A percentile compares a stretch with the other conserved stretches of the same genome.
Evolutionary conservation across 1,140 invertebrate species (phyloP).

Genomic region (Aleiodes sp.): DNA sequence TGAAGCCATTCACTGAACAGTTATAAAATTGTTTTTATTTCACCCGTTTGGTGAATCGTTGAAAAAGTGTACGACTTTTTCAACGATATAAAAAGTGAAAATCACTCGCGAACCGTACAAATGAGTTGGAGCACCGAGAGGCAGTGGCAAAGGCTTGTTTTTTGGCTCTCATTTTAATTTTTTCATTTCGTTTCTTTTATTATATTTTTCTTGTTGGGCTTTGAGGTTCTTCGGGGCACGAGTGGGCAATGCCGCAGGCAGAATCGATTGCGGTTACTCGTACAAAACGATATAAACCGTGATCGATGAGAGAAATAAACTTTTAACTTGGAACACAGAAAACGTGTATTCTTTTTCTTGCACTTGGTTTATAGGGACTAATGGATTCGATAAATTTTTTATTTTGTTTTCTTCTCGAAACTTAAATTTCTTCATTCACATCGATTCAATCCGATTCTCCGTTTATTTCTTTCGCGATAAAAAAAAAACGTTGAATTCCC

Average conservation of each 20-base stretch:
- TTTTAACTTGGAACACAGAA: constrained; percentile 1
- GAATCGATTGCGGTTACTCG: constrained; percentile 10
- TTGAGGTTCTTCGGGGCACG: background rate
- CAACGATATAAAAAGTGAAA: background rate
- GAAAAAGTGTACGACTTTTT: too few relatives aligned
- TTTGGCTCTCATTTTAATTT: background rate
- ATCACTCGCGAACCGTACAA: background rate
- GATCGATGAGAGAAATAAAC: constrained; percentile 14
- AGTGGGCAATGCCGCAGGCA: constrained; percentile 8
- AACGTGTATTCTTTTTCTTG: background rate
- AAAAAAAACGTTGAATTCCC: too few relatives aligned
- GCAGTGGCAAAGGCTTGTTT: background rate
- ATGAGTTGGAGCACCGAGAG: background rate
- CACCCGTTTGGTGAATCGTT: too few relatives aligned
- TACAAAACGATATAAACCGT: constrained; percentile 8
- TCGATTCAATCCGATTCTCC: too few relatives aligned
- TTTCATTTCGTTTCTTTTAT: background rate
- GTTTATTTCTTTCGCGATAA: too few relatives aligned
- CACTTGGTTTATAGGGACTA: background rate
- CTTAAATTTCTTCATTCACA: background rate
- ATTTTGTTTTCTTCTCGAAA: background rate
- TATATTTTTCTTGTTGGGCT: background rate
- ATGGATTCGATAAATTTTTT: constrained; percentile 14
- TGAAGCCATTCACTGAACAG: too few relatives aligned
- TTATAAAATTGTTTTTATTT: too few relatives aligned